Percentiles rank a stretch among this genome's conserved stretches.
These are phyloP conservation scores for Itoplectis maculator DNA, from an alignment of 2,888 invertebrate genomes.

Conservation along the genomic window DNA sequence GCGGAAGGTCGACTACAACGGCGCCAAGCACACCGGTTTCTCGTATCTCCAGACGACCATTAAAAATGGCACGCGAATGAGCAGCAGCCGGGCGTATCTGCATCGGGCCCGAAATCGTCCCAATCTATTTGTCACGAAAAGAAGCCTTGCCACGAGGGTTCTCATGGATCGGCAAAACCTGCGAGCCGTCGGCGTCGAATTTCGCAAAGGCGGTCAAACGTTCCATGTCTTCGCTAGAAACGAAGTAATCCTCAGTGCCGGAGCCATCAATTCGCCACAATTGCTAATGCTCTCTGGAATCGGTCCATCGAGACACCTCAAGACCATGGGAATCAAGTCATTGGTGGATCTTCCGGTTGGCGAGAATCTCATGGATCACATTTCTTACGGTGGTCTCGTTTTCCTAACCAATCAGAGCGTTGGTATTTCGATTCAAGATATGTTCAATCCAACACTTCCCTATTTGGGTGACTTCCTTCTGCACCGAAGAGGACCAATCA, in stretches of 20 bases:
- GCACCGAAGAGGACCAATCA: conserved; percentile 85
- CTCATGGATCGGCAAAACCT: conserved; percentile 88
- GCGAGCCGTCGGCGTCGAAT: conserved; percentile 89
- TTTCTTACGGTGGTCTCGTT: conserved; percentile 86
- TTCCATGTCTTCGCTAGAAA: conserved; percentile 87
- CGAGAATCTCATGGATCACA: conserved; percentile 88
- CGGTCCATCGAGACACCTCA: conserved; percentile 87
- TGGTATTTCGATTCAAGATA: conserved; percentile 65
- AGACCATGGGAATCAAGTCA: conserved; percentile 86
- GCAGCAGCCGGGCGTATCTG: conserved; percentile 87
- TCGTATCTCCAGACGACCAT: conserved; percentile 88
- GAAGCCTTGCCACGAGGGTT: conserved; percentile 88
- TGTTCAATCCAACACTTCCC: conserved; percentile 66
- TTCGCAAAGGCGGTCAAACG: conserved; percentile 85
- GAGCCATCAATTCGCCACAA: conserved; percentile 95
- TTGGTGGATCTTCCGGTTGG: conserved; percentile 88
- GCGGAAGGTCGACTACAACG: conserved; percentile 89
- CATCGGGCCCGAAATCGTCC: conserved; percentile 85
- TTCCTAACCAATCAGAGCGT: conserved; percentile 86
- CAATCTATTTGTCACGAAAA: conserved; percentile 89
- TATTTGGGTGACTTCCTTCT: conserved; percentile 62
- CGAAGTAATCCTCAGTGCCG: conserved; percentile 94
- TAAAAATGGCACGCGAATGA: conserved; percentile 87
- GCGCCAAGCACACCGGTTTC: conserved; percentile 88
- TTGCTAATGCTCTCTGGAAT: conserved; percentile 93